Evolutionary conservation across 2,113 vertebrate genomes (phyloP).

Genomic region (Upupa epops): DNA sequence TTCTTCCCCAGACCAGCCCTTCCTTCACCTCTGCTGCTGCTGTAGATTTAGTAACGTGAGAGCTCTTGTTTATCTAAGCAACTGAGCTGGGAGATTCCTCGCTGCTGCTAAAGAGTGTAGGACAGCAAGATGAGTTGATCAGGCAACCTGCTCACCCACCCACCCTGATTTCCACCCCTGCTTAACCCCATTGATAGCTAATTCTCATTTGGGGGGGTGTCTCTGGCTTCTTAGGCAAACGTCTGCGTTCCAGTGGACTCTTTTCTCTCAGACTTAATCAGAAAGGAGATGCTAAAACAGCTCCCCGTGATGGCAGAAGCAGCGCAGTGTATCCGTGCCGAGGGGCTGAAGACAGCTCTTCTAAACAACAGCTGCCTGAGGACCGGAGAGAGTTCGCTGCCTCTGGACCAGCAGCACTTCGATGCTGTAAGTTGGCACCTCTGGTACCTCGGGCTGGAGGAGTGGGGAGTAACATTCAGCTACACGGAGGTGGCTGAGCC

Average conservation of each 20-base stretch:
- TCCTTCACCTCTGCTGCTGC: background rate
- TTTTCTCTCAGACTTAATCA: slow-evolving; percentile 75
- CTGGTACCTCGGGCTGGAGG: too few species aligned
- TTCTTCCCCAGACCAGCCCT: background rate
- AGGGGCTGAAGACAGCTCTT: slow-evolving; percentile 80
- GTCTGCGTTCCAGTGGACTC: slow-evolving; percentile 66
- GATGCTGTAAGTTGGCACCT: slow-evolving; percentile 81
- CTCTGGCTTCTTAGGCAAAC: slow-evolving; percentile 65
- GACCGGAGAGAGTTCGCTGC: slow-evolving; percentile 64
- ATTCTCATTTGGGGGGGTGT: background rate
- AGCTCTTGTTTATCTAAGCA: background rate
- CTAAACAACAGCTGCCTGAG: slow-evolving; percentile 73
- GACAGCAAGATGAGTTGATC: background rate
- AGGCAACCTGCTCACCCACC: background rate
- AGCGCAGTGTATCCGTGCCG: slow-evolving; percentile 69
- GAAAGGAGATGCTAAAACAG: slow-evolving; percentile 58
- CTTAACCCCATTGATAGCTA: background rate
- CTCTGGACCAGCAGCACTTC: slow-evolving; percentile 73
- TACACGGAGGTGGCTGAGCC: too few species aligned
- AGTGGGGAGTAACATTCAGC: too few species aligned
- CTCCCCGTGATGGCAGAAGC: slow-evolving; percentile 80
- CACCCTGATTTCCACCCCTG: background rate
- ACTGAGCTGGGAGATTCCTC: background rate
- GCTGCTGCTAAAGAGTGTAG: background rate
- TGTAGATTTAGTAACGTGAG: background rate